A percentile compares a stretch with the other conserved stretches of the same genome.
These are phyloP conservation scores for Ophiodon elongatus DNA, from an alignment of 2,113 vertebrate species.

Conservation along the genomic window DNA sequence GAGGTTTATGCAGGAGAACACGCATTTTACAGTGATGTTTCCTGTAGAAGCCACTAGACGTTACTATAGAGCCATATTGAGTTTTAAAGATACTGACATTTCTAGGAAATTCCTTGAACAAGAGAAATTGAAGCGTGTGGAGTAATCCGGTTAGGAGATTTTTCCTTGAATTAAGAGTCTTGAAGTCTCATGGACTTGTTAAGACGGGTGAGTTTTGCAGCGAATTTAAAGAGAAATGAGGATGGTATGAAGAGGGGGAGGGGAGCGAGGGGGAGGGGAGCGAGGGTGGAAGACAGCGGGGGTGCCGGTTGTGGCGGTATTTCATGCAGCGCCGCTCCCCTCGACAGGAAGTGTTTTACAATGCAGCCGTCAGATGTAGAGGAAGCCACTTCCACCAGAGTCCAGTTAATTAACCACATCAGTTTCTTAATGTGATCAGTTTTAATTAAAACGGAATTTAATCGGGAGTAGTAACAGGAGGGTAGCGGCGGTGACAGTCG, in stretches of 20 bases:
- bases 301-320: background rate
- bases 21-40: background rate
- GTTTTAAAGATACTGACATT: background rate
- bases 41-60: constrained; percentile 27
- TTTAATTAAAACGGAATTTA: constrained; percentile 99
- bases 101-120: background rate
- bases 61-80: constrained; percentile 10
- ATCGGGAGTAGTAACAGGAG: constrained; percentile 88
- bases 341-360: constrained; percentile 85
- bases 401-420: constrained; percentile 99
- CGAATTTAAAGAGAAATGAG: constrained; percentile 17
- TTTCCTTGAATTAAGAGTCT: constrained; percentile 9
- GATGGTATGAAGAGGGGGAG: background rate
- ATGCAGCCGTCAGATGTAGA: constrained; percentile 89
- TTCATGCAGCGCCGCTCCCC: constrained; percentile 40
- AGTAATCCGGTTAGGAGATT: background rate
- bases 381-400: constrained; percentile 90
- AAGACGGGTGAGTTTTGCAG: constrained; percentile 4
- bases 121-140: background rate
- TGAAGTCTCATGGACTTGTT: constrained; percentile 26
- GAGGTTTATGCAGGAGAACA: background rate
- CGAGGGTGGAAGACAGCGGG: background rate
- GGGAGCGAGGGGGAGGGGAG: background rate
- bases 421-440: constrained; percentile 99
- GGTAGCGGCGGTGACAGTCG: constrained; percentile 57